Percentiles rank a stretch among this genome's conserved stretches.
phyloP scores from a whole-genome alignment of 1,140 invertebrate species.

The Aradophagus sp. region DNA sequence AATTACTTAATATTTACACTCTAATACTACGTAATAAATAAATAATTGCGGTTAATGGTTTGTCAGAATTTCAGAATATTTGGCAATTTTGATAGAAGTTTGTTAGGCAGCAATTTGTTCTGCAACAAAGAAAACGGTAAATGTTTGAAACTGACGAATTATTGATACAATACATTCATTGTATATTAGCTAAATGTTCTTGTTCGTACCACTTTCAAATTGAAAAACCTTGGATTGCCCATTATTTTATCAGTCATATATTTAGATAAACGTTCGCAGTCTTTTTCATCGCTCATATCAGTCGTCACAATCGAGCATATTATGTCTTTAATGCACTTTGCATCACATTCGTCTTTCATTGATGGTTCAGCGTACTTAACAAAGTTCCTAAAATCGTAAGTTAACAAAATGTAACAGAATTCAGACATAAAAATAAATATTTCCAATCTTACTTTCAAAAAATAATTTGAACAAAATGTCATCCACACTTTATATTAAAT shows the following conservation, averaged over 20 bases:
- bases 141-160: background rate
- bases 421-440: too few species aligned
- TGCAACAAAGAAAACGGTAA: slow-evolving; percentile 2
- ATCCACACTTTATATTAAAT: too few species aligned
- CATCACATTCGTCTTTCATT: slow-evolving; percentile 74
- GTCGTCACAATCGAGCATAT: slow-evolving; percentile 78
- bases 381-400: slow-evolving; percentile 58
- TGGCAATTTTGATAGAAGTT: slow-evolving; percentile 6
- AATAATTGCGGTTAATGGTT: too few species aligned
- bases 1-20: too few species aligned
- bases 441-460: too few species aligned
- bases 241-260: slow-evolving; percentile 12
- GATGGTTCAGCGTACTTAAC: slow-evolving; percentile 78
- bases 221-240: slow-evolving; percentile 26
- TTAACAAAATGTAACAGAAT: background rate
- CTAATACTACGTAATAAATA: too few species aligned
- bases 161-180: slow-evolving; percentile 1
- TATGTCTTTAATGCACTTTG: slow-evolving; percentile 76
- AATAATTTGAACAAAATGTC: too few species aligned
- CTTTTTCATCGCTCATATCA: slow-evolving; percentile 73
- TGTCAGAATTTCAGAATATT: slow-evolving; percentile 5
- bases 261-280: slow-evolving; percentile 75
- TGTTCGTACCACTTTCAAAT: slow-evolving; percentile 31
- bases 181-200: background rate
- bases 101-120: slow-evolving; percentile 16